Conservation (phyloP, 2,113 vertebrate species). For the Sminthopsis crassicaudata region DNA sequence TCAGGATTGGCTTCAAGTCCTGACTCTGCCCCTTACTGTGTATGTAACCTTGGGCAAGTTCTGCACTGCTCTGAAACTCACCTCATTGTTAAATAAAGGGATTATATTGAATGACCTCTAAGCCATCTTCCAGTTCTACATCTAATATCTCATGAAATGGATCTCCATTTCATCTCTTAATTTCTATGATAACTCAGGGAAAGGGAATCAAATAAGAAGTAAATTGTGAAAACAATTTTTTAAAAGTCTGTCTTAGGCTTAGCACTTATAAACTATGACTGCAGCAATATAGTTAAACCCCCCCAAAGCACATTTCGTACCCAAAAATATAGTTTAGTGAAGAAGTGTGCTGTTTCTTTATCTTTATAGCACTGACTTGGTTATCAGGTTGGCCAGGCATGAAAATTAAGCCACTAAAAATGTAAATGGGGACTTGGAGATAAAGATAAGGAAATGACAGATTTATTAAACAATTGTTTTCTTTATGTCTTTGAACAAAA, state of each 20-base stretch:
- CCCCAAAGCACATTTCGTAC: neutral
- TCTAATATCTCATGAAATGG: too few relatives aligned
- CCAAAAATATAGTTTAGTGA: neutral
- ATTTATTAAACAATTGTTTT: constrained; percentile 9
- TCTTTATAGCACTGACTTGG: constrained; percentile 8
- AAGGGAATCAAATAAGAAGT: too few relatives aligned
- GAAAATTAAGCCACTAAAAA: constrained; percentile 17
- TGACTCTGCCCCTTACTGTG: neutral
- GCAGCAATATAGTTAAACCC: neutral
- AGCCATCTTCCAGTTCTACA: too few relatives aligned
- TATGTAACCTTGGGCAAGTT: neutral
- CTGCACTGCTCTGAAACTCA: neutral
- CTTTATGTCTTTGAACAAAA: constrained; percentile 8
- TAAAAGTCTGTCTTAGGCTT: neutral
- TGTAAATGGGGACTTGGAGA: constrained; percentile 11
- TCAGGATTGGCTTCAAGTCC: neutral
- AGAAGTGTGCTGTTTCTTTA: neutral
- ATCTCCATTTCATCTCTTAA: too few relatives aligned
- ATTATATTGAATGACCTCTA: neutral
- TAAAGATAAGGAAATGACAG: constrained; percentile 11
- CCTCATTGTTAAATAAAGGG: neutral
- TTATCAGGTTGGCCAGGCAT: constrained; percentile 6
- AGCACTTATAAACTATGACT: neutral
- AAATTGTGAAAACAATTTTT: neutral
- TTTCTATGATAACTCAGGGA: too few relatives aligned